Base-by-base conservation (phyloP, 2,888 invertebrate species). In the Pelosia muscerda region DNA sequence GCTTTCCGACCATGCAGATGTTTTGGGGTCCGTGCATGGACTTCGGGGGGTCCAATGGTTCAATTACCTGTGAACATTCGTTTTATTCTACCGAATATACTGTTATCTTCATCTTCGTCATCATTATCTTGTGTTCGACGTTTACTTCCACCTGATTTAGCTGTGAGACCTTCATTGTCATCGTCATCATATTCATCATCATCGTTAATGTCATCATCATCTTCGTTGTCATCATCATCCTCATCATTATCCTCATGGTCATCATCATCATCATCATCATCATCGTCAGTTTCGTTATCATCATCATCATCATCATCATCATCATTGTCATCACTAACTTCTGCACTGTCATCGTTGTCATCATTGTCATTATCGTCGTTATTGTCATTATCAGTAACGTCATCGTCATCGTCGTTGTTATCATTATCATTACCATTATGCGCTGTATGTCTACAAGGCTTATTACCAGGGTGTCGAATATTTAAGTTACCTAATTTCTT, bases 1-100 rank as follows among this genome's bases (percentile, higher is more conserved):
- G 94, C 79, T 84, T 88, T 84, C 89, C 80, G 92, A 93, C 94
- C 95, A 94, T 95, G 95, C 95, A 95, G 94, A 93, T 92, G 88
- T 90, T 87, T 73, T 67, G 71, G 76, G 87, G 79, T 74, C 75
- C 68, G 74, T 82, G 81, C 77, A 75, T 79, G 84, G 69, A 66
- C 69, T 63, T 55, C 55, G 34, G 56, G 66, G 66, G 84, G 86
- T 84, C 86, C 86, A 90, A 90, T 83, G 83, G 88, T 91, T 91
- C 71, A 81, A 79, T 86, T 95, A 95, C 95, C 95, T 95, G 95
- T 92, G 79, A 95, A 93, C 86, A 93, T 91, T 90, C 90, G 90
- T 88, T 91, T 94, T 89, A 95, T 93, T 90, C 92, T 93, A 92
- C 91, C 90, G 88, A 94, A 90, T 88, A 93, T 90, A 89, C 89